phyloP scores from a whole-genome alignment of 1,140 invertebrate genomes.

The Mamestra configurata region DNA sequence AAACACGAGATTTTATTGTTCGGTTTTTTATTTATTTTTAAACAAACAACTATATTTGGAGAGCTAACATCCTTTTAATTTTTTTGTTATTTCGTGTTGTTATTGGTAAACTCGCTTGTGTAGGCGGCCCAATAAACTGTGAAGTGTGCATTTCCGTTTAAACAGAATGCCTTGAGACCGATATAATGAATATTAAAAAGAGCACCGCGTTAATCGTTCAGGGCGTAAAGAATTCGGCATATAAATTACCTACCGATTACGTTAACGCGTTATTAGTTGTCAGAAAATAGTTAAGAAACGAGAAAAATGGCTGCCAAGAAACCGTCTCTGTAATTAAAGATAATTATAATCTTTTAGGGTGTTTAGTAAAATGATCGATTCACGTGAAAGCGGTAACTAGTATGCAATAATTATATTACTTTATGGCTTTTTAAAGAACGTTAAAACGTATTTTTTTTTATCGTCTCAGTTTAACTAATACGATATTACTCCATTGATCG shows the following conservation, averaged over 20 bases:
- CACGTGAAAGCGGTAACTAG: slow-evolving; percentile 52
- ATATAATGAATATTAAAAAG: slow-evolving; percentile 80
- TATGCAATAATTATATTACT: slow-evolving; percentile 72
- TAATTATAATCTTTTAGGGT: slow-evolving; percentile 61
- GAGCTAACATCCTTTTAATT: slow-evolving; percentile 54
- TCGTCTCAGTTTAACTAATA: slow-evolving; percentile 67
- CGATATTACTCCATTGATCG: slow-evolving; percentile 57
- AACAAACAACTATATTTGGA: slow-evolving; percentile 52
- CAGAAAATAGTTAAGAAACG: slow-evolving; percentile 61
- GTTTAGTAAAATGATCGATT: slow-evolving; percentile 58
- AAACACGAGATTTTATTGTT: not conserved
- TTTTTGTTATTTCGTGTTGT: slow-evolving; percentile 73
- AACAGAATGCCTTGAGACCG: slow-evolving; percentile 47
- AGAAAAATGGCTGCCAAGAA: slow-evolving; percentile 53
- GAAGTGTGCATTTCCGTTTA: slow-evolving; percentile 72
- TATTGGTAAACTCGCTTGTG: slow-evolving; percentile 72
- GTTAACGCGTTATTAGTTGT: slow-evolving; percentile 75
- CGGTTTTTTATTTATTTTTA: not conserved
- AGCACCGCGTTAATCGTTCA: slow-evolving; percentile 72
- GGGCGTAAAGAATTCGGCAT: slow-evolving; percentile 78
- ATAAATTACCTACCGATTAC: slow-evolving; percentile 83
- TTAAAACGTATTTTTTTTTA: slow-evolving; percentile 74
- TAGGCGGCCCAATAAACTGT: slow-evolving; percentile 77
- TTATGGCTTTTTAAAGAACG: slow-evolving; percentile 61
- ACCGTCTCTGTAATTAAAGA: slow-evolving; percentile 56